These are phyloP conservation scores for Leptogaster cylindrica DNA, from an alignment of 2,888 invertebrate genomes.

Conservation along the genomic window DNA sequence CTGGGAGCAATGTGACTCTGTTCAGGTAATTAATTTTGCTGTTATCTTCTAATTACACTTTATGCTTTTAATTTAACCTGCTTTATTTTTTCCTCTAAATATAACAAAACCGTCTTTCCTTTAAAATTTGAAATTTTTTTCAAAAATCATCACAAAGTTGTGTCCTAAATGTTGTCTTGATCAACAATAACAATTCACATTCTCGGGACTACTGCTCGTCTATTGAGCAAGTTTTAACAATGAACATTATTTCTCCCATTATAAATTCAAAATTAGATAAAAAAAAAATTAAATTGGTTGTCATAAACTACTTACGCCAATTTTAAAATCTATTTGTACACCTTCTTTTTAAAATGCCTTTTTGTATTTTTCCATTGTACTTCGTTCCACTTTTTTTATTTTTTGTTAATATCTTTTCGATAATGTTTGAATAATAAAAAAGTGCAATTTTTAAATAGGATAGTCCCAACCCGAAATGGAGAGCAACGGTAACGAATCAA, in stretches of 20 bases:
- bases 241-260: not conserved
- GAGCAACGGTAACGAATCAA: conserved; percentile 58
- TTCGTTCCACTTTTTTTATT: not conserved
- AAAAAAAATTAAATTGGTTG: conserved; percentile 7
- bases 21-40: conserved; percentile 65
- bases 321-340: too few species aligned
- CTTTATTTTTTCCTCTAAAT: conserved; percentile 34
- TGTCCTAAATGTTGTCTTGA: not conserved
- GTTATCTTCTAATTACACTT: conserved; percentile 18
- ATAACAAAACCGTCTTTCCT: conserved; percentile 12
- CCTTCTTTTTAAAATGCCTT: too few species aligned
- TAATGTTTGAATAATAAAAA: conserved; percentile 36
- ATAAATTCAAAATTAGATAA: not conserved
- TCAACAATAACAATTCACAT: not conserved
- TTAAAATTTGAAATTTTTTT: too few species aligned
- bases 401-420: conserved; percentile 13
- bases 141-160: conserved; percentile 17
- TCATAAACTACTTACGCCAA: too few species aligned
- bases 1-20: conserved; percentile 87
- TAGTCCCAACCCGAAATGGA: conserved; percentile 60
- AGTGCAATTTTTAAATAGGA: conserved; percentile 56
- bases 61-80: conserved; percentile 31
- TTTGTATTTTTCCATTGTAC: too few species aligned
- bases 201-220: conserved; percentile 17
- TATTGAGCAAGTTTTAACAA: not conserved